Base-by-base conservation (phyloP, 2,888 invertebrate species). In the Parelbella ahira region DNA sequence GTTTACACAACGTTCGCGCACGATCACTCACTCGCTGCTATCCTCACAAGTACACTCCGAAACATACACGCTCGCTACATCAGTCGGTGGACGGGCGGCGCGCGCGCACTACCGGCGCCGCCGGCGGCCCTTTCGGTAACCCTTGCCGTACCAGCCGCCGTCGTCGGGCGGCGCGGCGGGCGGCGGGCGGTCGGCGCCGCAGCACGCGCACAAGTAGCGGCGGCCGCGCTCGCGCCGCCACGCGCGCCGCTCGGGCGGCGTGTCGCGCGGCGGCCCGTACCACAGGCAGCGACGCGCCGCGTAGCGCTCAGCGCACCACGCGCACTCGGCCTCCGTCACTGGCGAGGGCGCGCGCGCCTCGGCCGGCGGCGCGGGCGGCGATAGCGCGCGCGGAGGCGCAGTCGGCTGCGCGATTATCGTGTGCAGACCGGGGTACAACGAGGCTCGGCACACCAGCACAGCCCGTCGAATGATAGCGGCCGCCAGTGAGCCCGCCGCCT, bases 91-190 rank as follows among this genome's bases (percentile, higher is more conserved):
- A 5, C 10, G 25, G 1, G 10, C 13, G 7, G 13, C 13, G 7
- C 8, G 24, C 9, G 12, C 29, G 45, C 51, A 75, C 73, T 81
- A 80, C 80, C 88, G 87, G 51, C 84, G 83, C 9, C 80, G 71
- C 51, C 89, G 88, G 29, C 90, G 89, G 28, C 90, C 90, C 81
- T 95, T 95, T 56, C 93, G 91, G 76, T 93, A 94, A 3, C 96
- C 96, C 86, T 95, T 95, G 49, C 96, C 95, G 82, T 94, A 95
- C 96, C 95, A 96, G 33, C 95, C 95, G 58, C 67, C 71, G 51
- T 61, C 68, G 61, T 64, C 75, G 34, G 41, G 54, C 27, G 33
- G 52, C 23, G 32, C 29, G 46, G 41, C 47, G 38, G 39, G 39
- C 45, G 23, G 39, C 41, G 48, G 47, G 25, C 52, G 36, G 28